phyloP scores from a whole-genome alignment of 2,113 vertebrate species.

The Paedocypris sp. region DNA sequence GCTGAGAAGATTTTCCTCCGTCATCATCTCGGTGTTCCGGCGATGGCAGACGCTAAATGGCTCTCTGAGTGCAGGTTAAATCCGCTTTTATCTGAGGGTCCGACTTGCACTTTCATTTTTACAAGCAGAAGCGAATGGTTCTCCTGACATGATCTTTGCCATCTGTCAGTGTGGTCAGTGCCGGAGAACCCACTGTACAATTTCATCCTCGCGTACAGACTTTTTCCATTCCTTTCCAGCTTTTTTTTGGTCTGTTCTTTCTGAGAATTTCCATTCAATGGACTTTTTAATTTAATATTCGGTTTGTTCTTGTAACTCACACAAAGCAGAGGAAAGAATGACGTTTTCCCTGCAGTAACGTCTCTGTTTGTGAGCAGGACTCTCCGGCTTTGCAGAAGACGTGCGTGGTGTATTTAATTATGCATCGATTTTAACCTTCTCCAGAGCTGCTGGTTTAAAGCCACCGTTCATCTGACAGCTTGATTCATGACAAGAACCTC shows the following conservation, averaged over 20 bases:
- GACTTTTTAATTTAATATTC: not conserved
- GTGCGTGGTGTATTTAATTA: conserved; percentile 21
- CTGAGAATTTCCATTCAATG: not conserved
- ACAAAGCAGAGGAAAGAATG: not conserved
- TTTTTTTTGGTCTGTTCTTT: not conserved
- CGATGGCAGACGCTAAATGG: not conserved
- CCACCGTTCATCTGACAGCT: conserved; percentile 13
- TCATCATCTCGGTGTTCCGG: not conserved
- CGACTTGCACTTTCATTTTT: conserved; percentile 30
- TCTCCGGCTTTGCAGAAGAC: not conserved
- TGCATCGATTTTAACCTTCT: conserved; percentile 18
- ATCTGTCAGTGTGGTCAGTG: conserved; percentile 35
- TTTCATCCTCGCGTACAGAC: not conserved
- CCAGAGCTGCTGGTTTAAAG: not conserved
- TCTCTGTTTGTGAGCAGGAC: not conserved
- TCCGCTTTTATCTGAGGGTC: conserved; percentile 12
- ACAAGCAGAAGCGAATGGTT: conserved; percentile 32
- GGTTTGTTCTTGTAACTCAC: not conserved
- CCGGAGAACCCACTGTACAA: not conserved
- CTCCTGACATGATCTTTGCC: conserved; percentile 25
- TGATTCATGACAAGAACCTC: conserved; percentile 30
- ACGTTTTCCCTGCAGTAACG: not conserved
- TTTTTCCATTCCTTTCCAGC: not conserved
- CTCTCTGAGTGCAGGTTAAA: conserved; percentile 22
- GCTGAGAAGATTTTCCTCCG: not conserved